Evolutionary conservation across 2,888 invertebrate species (phyloP), one percentile per base, ranked within the genome.

Genomic region (Parnassius glacialis): DNA sequence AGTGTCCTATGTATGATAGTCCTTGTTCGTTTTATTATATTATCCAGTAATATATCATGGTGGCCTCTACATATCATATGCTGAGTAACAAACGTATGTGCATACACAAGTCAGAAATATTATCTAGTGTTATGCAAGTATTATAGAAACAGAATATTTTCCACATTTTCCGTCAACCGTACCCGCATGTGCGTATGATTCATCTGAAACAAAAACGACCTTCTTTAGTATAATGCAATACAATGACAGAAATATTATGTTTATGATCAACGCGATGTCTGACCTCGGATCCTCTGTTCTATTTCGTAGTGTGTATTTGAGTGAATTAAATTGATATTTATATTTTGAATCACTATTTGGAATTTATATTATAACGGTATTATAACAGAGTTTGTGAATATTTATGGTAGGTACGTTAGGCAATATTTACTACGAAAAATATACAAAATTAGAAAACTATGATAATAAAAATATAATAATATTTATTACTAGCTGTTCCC

Each of bases 131-230:
- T 61, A 57, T 47, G 52, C 47, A 57, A 61, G 52, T 5, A 47
- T 56, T 56, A 56, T n/a, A 16, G 10, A 3, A 12, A 45, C 9
- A 52, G 51, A 57, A 44, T 57, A 57, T 72, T 68, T 69, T 66
- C 67, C 68, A 67, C 70, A 71, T 75, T 74, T 74, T 72, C 68
- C 71, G 57, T 73, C 68, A 67, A 66, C 57, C 67, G 66, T 59
- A 65, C 76, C 73, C 75, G 74, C 72, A 75, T 74, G 65, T 72
- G 70, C 68, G 66, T 67, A 68, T 76, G 74, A 76, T 64, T 78
- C 76, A 77, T 68, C 67, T 74, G 67, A 64, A 73, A 81, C 80
- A 79, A 80, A 77, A 70, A 62, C 71, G 75, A 70, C 81, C 81
- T 83, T 80, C 75, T 59, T 13, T 16, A 43, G 25, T 34, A 57